phyloP scores from a whole-genome alignment of 1,140 invertebrate genomes.

The Leptinotarsa texana region DNA sequence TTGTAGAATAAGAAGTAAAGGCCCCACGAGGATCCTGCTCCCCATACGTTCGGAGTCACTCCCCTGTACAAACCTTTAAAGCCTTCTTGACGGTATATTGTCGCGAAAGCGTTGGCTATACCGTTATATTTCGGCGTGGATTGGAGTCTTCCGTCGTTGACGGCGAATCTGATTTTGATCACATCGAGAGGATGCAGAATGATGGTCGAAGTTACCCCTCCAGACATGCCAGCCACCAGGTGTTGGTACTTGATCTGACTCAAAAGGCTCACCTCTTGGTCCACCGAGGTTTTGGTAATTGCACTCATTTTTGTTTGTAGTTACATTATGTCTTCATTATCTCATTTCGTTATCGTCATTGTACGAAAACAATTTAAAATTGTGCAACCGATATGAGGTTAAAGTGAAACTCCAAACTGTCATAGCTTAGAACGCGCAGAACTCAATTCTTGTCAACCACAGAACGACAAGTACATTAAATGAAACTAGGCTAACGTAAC shows the following conservation, averaged over 20 bases:
- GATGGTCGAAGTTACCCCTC: constrained; percentile 90
- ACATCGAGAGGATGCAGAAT: constrained; percentile 91
- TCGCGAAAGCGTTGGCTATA: constrained; percentile 79
- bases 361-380: too few species aligned
- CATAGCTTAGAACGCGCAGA: too few species aligned
- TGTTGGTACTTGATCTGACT: constrained; percentile 88
- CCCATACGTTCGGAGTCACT: constrained; percentile 92
- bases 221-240: constrained; percentile 89
- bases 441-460: too few species aligned
- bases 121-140: constrained; percentile 85
- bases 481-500: too few species aligned
- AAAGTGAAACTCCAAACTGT: too few species aligned
- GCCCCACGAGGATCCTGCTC: constrained; percentile 95
- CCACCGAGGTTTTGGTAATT: constrained; percentile 8
- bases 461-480: too few species aligned
- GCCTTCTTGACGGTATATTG: constrained; percentile 87
- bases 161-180: constrained; percentile 96
- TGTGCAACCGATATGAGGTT: too few species aligned
- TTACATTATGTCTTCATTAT: not conserved
- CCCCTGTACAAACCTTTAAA: constrained; percentile 91
- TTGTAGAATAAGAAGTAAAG: constrained; percentile 98
- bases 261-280: constrained; percentile 55
- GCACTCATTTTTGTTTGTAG: constrained; percentile 28
- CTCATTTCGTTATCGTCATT: not conserved
- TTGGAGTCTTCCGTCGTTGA: constrained; percentile 84